Conservation (phyloP, 2,113 vertebrate species). For the Ranitomeya imitator region DNA sequence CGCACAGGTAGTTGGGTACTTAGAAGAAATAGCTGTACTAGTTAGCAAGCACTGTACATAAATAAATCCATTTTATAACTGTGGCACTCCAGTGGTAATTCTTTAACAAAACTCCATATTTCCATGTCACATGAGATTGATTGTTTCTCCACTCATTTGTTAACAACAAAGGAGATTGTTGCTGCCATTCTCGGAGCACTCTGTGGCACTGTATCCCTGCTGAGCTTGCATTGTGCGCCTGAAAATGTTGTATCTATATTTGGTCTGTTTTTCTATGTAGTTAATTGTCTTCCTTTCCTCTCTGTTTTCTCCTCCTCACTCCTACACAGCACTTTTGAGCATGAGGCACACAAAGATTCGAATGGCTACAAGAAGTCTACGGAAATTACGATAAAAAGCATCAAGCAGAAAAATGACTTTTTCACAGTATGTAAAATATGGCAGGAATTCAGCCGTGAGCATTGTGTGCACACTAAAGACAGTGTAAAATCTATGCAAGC, state of each 20-base stretch:
- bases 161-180: conserved; percentile 31
- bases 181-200: conserved; percentile 16
- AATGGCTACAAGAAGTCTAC: conserved; percentile 9
- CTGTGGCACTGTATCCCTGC: conserved; percentile 33
- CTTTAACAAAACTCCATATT: conserved; percentile 31
- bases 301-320: conserved; percentile 37
- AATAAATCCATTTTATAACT: not conserved
- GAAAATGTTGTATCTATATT: conserved; percentile 47
- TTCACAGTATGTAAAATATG: not conserved
- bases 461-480: not conserved
- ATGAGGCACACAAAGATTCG: conserved; percentile 18
- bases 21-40: not conserved
- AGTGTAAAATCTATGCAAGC: not conserved
- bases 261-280: conserved; percentile 51
- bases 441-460: not conserved
- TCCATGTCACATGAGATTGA: conserved; percentile 16
- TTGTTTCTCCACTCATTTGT: conserved; percentile 49
- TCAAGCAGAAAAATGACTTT: not conserved
- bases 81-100: conserved; percentile 11
- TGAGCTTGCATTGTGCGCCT: conserved; percentile 33
- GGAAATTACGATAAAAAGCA: conserved; percentile 8
- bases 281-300: conserved; percentile 51
- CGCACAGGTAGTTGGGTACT: not conserved
- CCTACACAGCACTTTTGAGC: conserved; percentile 39
- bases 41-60: not conserved